phyloP scores from a whole-genome alignment of 1,140 invertebrate species.

The Drosophila orena region DNA sequence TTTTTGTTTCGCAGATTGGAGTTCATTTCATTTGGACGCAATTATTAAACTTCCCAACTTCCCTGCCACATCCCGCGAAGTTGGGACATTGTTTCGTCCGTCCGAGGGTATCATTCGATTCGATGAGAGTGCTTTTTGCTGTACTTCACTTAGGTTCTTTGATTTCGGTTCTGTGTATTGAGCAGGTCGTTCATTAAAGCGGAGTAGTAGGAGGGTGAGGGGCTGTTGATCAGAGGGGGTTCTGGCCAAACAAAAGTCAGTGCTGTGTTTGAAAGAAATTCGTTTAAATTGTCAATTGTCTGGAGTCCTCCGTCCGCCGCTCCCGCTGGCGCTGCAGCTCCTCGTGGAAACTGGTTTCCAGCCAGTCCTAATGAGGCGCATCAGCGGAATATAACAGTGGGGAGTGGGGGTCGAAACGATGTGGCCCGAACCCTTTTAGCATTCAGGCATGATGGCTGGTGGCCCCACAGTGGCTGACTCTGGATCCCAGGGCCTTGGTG shows the following conservation, averaged over 20 bases:
- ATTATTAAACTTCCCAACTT: not conserved
- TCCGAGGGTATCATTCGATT: conserved; percentile 66
- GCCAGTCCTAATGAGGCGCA: conserved; percentile 77
- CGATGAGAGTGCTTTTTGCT: conserved; percentile 71
- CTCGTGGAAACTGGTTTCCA: conserved; percentile 67
- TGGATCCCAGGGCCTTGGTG: conserved; percentile 30
- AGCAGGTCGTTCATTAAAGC: conserved; percentile 71
- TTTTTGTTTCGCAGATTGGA: too few relatives aligned
- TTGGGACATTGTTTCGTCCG: conserved; percentile 10
- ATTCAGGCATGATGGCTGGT: conserved; percentile 70
- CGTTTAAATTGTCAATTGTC: conserved; percentile 82
- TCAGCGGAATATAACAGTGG: conserved; percentile 37
- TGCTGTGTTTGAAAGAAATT: conserved; percentile 77
- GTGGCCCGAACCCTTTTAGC: conserved; percentile 74
- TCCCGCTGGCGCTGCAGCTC: conserved; percentile 14
- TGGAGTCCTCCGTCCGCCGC: conserved; percentile 50
- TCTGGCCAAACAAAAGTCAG: conserved; percentile 65
- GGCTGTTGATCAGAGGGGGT: conserved; percentile 22
- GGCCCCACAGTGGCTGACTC: conserved; percentile 25
- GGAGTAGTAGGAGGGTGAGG: not conserved
- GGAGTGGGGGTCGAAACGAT: conserved; percentile 40
- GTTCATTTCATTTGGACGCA: too few relatives aligned
- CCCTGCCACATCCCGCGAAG: not conserved
- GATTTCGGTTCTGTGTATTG: conserved; percentile 35
- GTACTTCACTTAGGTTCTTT: conserved; percentile 47